These are phyloP conservation scores for Phylloscopus collybita DNA, from an alignment of 2,797 vertebrate species.

Conservation along the genomic window DNA sequence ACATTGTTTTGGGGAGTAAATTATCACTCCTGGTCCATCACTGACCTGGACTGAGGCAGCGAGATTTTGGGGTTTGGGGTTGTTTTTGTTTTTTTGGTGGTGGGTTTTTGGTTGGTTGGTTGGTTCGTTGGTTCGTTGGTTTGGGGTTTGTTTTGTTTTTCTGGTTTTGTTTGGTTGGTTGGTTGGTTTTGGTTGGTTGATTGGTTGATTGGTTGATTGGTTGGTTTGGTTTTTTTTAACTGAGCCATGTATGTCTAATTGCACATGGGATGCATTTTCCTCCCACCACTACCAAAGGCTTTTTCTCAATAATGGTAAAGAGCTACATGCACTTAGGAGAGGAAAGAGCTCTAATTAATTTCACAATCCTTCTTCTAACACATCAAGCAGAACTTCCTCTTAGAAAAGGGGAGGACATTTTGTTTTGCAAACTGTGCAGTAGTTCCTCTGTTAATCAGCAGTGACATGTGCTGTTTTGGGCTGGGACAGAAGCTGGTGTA, in stretches of 20 bases:
- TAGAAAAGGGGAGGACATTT: not conserved
- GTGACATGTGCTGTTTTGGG: not conserved
- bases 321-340: not conserved
- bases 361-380: not conserved
- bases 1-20: not conserved
- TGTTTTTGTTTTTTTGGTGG: no score
- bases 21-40: not conserved
- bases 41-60: not conserved
- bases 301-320: not conserved
- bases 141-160: no score
- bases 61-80: not conserved
- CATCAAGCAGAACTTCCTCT: not conserved
- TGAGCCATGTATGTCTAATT: not conserved
- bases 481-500: not conserved
- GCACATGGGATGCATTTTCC: not conserved
- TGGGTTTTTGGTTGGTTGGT: no score
- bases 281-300: not conserved
- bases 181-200: no score
- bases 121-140: no score
- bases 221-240: not conserved
- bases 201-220: no score
- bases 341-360: slow-evolving; percentile 11
- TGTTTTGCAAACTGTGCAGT: not conserved
- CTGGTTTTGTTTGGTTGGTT: no score
- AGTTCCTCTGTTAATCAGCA: not conserved